Evolutionary conservation across 2,888 invertebrate species (phyloP).

Genomic region (Yponomeuta plumbellus): DNA sequence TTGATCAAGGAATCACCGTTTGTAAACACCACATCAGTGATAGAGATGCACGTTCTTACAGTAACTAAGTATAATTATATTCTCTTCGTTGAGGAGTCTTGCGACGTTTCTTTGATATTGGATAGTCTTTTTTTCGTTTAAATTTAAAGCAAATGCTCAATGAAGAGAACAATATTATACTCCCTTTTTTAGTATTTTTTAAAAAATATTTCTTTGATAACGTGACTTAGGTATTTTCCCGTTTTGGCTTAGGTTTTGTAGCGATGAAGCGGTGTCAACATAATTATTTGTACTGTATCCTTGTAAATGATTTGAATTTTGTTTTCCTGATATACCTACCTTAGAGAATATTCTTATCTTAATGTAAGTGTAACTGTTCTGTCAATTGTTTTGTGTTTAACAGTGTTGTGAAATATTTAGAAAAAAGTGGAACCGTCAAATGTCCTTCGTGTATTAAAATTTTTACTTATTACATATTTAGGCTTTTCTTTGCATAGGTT

Average conservation of each 20-base stretch:
- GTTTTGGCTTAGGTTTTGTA: constrained; percentile 29
- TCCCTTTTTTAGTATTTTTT: constrained; percentile 12
- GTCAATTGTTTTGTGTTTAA: background rate
- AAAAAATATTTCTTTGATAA: constrained; percentile 23
- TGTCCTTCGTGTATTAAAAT: constrained; percentile 34
- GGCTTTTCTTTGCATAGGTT: background rate
- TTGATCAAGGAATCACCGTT: background rate
- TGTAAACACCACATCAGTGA: background rate
- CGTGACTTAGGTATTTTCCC: constrained; percentile 29
- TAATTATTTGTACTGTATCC: too few relatives aligned
- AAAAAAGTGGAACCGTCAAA: background rate
- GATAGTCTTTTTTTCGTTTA: constrained; percentile 30
- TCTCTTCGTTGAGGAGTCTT: constrained; percentile 54
- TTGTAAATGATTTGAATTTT: too few relatives aligned
- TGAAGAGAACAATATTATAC: constrained; percentile 34
- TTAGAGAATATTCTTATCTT: too few relatives aligned
- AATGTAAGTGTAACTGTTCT: constrained; percentile 50
- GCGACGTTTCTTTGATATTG: constrained; percentile 33
- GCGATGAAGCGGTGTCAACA: constrained; percentile 36
- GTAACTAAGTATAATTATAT: constrained; percentile 18
- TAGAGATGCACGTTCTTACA: constrained; percentile 26
- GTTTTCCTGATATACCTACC: too few relatives aligned
- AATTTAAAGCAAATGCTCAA: constrained; percentile 54
- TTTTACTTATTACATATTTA: background rate
- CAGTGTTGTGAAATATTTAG: background rate